Conservation (phyloP, 2,888 invertebrate species). For the Adelognathus sp. region DNA sequence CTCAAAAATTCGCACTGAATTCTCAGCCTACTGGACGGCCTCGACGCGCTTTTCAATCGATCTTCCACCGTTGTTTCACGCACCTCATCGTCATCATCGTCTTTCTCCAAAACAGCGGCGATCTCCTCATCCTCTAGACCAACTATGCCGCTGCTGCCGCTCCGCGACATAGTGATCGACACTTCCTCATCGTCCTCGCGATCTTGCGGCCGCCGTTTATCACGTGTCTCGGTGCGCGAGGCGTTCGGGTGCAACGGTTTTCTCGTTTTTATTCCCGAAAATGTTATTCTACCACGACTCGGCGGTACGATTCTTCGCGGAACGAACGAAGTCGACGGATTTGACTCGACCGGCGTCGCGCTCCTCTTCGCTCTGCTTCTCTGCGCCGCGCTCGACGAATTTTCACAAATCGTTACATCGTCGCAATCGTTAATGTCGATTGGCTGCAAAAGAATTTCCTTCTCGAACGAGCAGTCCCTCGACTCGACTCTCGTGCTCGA, state of each 20-base stretch:
- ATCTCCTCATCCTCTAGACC: slow-evolving; percentile 58
- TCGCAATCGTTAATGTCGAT: background rate
- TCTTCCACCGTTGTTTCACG: slow-evolving; percentile 25
- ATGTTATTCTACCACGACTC: slow-evolving; percentile 51
- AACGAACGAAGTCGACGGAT: slow-evolving; percentile 26
- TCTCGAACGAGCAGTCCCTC: slow-evolving; percentile 8
- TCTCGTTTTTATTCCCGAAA: background rate
- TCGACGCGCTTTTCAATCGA: slow-evolving; percentile 44
- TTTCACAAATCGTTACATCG: slow-evolving; percentile 42
- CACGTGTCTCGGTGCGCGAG: background rate
- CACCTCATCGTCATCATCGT: slow-evolving; percentile 45
- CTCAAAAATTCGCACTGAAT: slow-evolving; percentile 12
- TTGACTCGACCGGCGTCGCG: slow-evolving; percentile 19
- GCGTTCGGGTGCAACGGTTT: background rate
- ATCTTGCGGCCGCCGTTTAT: background rate
- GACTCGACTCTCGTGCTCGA: background rate
- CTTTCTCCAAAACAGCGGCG: slow-evolving; percentile 46
- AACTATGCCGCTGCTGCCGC: slow-evolving; percentile 46
- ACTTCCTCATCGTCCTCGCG: slow-evolving; percentile 27
- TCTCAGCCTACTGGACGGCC: slow-evolving; percentile 10
- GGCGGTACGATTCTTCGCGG: slow-evolving; percentile 66
- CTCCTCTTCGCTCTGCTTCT: slow-evolving; percentile 14
- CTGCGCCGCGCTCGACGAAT: slow-evolving; percentile 10
- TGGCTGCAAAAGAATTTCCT: background rate
- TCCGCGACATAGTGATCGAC: background rate